Base-by-base conservation (phyloP, 2,797 vertebrate species). In the Sarcophilus harrisii region DNA sequence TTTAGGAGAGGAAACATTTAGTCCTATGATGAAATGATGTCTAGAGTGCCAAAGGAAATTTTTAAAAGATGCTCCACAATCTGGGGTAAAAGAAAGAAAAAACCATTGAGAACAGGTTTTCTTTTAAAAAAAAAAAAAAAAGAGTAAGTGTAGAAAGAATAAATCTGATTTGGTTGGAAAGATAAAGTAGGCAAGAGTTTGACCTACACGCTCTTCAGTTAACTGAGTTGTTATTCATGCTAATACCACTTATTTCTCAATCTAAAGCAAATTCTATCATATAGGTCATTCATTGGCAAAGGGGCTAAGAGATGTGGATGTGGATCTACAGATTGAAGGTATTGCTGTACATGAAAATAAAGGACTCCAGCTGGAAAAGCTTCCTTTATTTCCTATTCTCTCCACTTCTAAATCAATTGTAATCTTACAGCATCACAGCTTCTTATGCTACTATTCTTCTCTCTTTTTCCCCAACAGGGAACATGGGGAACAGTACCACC, bases 401-500 rank as follows among this genome's bases (percentile, higher is more conserved):
- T 30, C 45, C 58, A 57, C 1, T 6, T 91, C 13, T 30, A 91
- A 28, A 16, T 57, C 87, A 16, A 49, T 94, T 55, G 90, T 60
- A 27, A 32, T 49, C 66, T 57, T 62, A 92, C 32, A 90, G 8
- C 8, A 49, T 57, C 90, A 57, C 0, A 2, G 16, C 5, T 32
- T 38, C 38, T 91, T n/a, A 90, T 58, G 58, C 12, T 14, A 94
- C 57, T 93, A 58, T 62, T n/a, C n/a, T 55, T 57, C 49, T 30
- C 0, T 10, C 14, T 12, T 12, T 90, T 4, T 18, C 45, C 27
- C 30, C 92, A 55, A 12, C 59, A 62, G 2, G 38, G 38, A 21
- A 14, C 95, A 93, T 62, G 92, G 32, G 73, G 32, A 97, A 97
- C 87, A 45, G 11, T 92, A 97, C 96, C 62, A 49, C 81, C 0